These are phyloP conservation scores for Acanthiza pusilla DNA, from an alignment of 2,797 vertebrate genomes.

Conservation along the genomic window DNA sequence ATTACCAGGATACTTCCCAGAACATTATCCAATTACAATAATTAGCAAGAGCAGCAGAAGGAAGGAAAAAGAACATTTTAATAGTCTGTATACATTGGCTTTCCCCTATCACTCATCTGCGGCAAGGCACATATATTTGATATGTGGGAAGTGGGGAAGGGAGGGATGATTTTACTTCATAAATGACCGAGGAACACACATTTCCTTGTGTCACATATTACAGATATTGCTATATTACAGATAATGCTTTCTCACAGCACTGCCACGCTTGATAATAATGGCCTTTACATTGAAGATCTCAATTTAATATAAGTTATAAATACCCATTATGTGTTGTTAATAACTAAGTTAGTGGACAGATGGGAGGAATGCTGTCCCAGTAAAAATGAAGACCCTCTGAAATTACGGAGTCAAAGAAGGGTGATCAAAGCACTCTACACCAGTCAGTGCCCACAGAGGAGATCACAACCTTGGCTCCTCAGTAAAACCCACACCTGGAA, in stretches of 20 bases:
- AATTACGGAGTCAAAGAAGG: background rate
- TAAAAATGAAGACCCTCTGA: background rate
- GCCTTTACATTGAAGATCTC: background rate
- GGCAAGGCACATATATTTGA: background rate
- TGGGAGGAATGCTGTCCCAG: background rate
- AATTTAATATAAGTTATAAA: background rate
- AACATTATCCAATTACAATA: background rate
- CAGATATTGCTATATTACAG: background rate
- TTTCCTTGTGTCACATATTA: background rate
- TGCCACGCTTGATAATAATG: background rate
- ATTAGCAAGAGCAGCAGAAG: background rate
- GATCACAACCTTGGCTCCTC: background rate
- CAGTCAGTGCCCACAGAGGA: background rate
- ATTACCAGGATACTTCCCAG: background rate
- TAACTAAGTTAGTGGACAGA: background rate
- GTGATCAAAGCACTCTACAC: background rate
- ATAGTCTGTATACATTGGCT: background rate
- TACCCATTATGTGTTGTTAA: background rate
- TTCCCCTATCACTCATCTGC: background rate
- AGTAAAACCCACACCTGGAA: background rate
- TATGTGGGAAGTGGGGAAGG: fast-evolving
- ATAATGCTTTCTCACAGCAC: background rate
- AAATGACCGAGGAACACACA: background rate
- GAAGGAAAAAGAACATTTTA: background rate
- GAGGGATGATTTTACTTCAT: background rate